Conservation (phyloP, 92 coral and sea anemone species). For the Galaxea fascicularis region DNA sequence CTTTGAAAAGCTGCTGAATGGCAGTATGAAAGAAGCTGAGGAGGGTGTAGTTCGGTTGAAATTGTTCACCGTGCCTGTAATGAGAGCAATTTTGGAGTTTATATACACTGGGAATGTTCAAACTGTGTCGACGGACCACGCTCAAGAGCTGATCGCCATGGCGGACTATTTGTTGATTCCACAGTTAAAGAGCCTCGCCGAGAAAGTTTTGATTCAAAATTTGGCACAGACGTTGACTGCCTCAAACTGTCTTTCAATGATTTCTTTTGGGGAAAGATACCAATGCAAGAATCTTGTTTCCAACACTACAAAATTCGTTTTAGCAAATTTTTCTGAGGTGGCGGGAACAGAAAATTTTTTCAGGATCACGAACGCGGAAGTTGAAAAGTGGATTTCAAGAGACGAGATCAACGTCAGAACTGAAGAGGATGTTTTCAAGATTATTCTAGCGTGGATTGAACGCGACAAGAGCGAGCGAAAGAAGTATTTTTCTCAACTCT, state of each 20-base stretch:
- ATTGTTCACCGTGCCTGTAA: neutral
- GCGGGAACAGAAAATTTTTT: neutral
- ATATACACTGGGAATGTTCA: neutral
- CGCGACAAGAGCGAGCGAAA: neutral
- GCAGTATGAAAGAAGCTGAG: neutral
- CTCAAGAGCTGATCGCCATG: neutral
- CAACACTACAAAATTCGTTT: neutral
- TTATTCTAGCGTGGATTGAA: neutral
- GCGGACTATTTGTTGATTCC: constrained; percentile 7
- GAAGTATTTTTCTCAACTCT: neutral
- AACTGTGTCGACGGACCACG: neutral
- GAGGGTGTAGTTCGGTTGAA: neutral
- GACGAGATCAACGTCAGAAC: neutral
- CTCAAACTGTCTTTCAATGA: neutral
- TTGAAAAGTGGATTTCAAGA: constrained; percentile 13
- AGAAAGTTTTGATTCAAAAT: neutral
- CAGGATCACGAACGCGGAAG: neutral
- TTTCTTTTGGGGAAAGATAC: neutral
- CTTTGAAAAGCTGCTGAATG: neutral
- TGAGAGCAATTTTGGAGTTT: constrained; percentile 9
- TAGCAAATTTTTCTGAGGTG: neutral
- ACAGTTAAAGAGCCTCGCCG: neutral
- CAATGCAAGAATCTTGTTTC: neutral
- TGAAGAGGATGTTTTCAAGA: constrained; percentile 1
- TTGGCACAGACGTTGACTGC: neutral